These are phyloP conservation scores for Caenorhabditis brenneri DNA, from an alignment of 1,140 invertebrate genomes.

Conservation along the genomic window DNA sequence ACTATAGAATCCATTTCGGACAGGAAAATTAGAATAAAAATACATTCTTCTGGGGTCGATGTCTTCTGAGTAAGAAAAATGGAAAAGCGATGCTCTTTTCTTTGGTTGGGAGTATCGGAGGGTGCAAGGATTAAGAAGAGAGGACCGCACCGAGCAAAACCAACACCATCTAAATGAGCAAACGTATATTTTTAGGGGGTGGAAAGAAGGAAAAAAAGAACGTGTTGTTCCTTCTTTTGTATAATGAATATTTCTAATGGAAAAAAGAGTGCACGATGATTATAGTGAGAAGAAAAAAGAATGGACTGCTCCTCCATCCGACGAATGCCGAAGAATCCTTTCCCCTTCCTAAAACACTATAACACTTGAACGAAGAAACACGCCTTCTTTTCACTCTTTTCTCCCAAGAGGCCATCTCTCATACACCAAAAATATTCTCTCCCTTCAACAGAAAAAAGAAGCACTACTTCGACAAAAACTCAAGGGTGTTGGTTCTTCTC, in stretches of 20 bases:
- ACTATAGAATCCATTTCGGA: no score
- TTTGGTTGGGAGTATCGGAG: neutral
- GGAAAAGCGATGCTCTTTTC: neutral
- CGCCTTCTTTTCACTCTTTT: neutral
- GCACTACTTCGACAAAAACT: neutral
- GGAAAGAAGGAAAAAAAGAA: neutral
- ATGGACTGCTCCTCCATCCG: no score
- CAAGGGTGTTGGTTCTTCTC: neutral
- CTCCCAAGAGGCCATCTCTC: constrained; percentile 35
- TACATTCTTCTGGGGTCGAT: neutral
- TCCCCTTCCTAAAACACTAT: no score
- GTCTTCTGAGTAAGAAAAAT: constrained; percentile 2
- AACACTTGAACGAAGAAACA: constrained; percentile 31
- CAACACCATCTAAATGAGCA: neutral
- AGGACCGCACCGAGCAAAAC: neutral
- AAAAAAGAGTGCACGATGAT: neutral
- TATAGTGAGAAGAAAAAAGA: no score
- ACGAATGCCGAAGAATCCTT: neutral
- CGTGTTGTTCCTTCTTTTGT: neutral
- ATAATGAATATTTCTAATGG: neutral
- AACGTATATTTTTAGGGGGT: neutral
- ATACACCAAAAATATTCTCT: constrained; percentile 37
- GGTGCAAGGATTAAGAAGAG: constrained; percentile 14
- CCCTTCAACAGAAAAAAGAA: neutral
- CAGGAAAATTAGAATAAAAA: no score